phyloP scores from a whole-genome alignment of 2,888 invertebrate species.

The Perdita meconis region DNA sequence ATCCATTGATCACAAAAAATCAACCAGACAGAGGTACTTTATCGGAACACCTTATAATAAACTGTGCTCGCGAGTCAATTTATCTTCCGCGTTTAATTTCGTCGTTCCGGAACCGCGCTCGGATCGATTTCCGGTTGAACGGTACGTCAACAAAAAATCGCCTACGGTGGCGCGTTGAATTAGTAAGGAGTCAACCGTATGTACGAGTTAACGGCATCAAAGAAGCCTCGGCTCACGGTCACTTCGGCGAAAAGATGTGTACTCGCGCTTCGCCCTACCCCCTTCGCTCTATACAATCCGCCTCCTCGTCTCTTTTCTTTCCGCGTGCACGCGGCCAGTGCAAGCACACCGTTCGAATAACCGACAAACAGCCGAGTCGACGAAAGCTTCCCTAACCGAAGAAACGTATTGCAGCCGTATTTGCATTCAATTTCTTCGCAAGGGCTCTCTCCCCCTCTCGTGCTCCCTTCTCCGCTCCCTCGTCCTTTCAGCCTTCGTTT shows the following conservation, averaged over 20 bases:
- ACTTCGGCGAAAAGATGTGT: conserved; percentile 36
- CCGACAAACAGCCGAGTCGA: conserved; percentile 57
- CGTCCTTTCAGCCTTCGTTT: conserved; percentile 40
- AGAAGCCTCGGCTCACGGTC: conserved; percentile 26
- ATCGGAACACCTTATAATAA: no score
- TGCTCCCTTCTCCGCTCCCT: conserved; percentile 6
- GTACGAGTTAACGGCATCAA: conserved; percentile 30
- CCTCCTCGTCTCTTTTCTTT: not conserved
- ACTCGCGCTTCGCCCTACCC: not conserved
- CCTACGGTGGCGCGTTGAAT: conserved; percentile 75
- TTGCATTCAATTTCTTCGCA: conserved; percentile 80
- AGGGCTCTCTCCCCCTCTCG: conserved; percentile 53
- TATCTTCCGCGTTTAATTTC: not conserved
- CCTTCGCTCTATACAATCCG: conserved; percentile 5
- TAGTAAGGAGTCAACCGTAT: conserved; percentile 73
- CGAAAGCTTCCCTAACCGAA: conserved; percentile 49
- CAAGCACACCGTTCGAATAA: conserved; percentile 51
- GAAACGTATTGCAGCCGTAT: conserved; percentile 72
- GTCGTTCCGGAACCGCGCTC: not conserved
- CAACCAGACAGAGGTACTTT: no score
- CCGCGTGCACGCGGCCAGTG: conserved; percentile 35
- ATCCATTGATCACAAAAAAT: no score
- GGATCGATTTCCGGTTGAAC: conserved; percentile 4
- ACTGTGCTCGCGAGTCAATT: not conserved
- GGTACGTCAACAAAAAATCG: conserved; percentile 71